Evolutionary conservation across 2,113 vertebrate species (phyloP), one percentile per base, ranked within the genome.

Genomic region (Microtus richardsoni): DNA sequence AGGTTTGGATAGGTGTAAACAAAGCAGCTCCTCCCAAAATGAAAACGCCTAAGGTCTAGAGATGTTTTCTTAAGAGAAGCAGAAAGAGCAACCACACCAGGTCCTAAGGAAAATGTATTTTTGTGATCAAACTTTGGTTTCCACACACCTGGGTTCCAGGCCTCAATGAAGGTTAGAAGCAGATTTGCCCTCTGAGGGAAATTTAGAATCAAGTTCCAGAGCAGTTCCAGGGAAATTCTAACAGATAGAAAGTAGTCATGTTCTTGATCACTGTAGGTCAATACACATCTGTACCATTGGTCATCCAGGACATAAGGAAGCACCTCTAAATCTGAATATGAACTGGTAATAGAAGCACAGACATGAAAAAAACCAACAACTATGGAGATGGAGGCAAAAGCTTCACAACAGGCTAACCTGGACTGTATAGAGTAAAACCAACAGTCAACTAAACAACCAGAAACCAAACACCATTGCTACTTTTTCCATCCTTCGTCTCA

Each of bases 91-190:
- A 10, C 0, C 41, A 16, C 14, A 4, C 47, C 3, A 3, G 26
- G 60, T 28, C 5, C 2, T 47, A 4, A 1, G n/a, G 8, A 47
- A 13, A 39, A 13, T 2, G 5, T 12, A 16, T 30, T 33, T 49
- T 49, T 89, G 21, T 33, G n/a, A 28, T 12, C 26, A 33, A 4
- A 41, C 26, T 13, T 3, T 26, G 11, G 36, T 66, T 64, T 41
- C 52, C 33, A 60, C 41, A 19, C 0, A 3, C 39, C 2, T 44
- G 60, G 39, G 36, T 4, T 88, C 52, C n/a, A 28, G 17, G 17
- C 21, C 52, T 85, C 39, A 36, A 39, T 17, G 2, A n/a, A 91
- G 39, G 0, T 44, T 17, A 24, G 26, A 66, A 3, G 24, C 1
- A 68, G 36, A 16, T 17, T 30, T 54, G 16, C 30, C 5, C 36